phyloP scores from a whole-genome alignment of 2,888 invertebrate species.

The Cosmorhoe ocellata region DNA sequence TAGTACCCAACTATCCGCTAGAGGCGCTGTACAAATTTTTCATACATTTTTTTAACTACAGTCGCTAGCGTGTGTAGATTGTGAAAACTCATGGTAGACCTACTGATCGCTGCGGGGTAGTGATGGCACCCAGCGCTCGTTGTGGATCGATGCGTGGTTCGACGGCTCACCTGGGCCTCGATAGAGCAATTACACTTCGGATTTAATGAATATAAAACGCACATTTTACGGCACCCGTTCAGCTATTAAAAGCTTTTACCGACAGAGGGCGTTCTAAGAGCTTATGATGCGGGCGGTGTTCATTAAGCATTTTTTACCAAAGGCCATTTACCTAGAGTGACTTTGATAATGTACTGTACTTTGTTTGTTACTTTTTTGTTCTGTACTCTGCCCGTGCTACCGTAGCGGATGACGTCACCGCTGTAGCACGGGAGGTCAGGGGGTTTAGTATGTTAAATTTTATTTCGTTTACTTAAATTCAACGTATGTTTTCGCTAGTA shows the following conservation, averaged over 20 bases:
- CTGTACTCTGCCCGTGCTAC: too few species aligned
- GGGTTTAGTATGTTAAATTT: too few species aligned
- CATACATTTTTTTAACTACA: too few species aligned
- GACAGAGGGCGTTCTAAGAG: slow-evolving; percentile 6
- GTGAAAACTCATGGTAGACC: background rate
- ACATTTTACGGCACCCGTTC: slow-evolving; percentile 12
- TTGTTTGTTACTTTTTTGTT: too few species aligned
- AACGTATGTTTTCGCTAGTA: too few species aligned
- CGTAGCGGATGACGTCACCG: too few species aligned
- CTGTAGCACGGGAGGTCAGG: too few species aligned
- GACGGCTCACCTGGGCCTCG: slow-evolving; percentile 1
- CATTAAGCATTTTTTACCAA: background rate
- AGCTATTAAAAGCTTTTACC: slow-evolving; percentile 19
- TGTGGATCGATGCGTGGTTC: background rate
- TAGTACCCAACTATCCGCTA: too few species aligned
- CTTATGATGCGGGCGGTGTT: background rate
- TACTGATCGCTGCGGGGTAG: slow-evolving; percentile 5
- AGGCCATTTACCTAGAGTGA: background rate
- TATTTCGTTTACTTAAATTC: too few species aligned
- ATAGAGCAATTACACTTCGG: slow-evolving; percentile 8
- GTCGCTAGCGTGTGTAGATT: background rate
- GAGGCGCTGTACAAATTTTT: too few species aligned
- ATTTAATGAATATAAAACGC: slow-evolving; percentile 20
- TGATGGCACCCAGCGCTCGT: slow-evolving; percentile 4
- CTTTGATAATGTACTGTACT: background rate